These are phyloP conservation scores for Pterocles burchelli DNA, from an alignment of 2,113 vertebrate genomes.

Conservation along the genomic window DNA sequence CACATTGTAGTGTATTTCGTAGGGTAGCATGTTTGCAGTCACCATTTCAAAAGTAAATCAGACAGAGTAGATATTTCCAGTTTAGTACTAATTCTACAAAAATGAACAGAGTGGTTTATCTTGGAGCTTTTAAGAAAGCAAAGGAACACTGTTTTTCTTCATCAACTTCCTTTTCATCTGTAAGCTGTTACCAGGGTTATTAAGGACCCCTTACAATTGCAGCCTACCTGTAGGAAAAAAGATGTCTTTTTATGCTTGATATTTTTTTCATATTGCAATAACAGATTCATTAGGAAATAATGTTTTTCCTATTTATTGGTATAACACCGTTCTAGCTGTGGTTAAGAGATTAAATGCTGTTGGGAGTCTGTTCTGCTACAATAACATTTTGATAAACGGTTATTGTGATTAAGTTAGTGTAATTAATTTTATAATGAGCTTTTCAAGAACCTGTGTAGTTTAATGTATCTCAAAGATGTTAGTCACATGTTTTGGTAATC, in stretches of 20 bases:
- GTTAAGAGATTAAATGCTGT: not conserved
- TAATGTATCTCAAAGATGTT: not conserved
- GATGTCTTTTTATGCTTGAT: not conserved
- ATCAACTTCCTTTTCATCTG: not conserved
- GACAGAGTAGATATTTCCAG: not conserved
- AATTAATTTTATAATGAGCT: slow-evolving; percentile 28
- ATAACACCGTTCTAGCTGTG: not conserved
- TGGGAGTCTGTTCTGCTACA: not conserved
- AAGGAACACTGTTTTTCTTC: not conserved
- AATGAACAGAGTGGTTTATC: not conserved
- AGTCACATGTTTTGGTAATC: not conserved
- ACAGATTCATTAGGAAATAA: not conserved
- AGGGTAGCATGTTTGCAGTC: not conserved
- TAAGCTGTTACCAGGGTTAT: not conserved
- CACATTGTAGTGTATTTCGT: not conserved
- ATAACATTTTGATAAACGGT: not conserved
- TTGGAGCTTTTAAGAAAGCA: not conserved
- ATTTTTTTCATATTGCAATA: not conserved
- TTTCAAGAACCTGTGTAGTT: slow-evolving; percentile 5
- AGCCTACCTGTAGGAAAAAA: not conserved
- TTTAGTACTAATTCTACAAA: not conserved
- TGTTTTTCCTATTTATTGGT: not conserved
- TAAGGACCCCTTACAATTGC: not conserved
- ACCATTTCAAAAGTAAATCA: not conserved
- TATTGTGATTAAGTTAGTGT: not conserved